Evolutionary conservation across 2,797 vertebrate species (phyloP).

Genomic region (Carduelis carduelis): DNA sequence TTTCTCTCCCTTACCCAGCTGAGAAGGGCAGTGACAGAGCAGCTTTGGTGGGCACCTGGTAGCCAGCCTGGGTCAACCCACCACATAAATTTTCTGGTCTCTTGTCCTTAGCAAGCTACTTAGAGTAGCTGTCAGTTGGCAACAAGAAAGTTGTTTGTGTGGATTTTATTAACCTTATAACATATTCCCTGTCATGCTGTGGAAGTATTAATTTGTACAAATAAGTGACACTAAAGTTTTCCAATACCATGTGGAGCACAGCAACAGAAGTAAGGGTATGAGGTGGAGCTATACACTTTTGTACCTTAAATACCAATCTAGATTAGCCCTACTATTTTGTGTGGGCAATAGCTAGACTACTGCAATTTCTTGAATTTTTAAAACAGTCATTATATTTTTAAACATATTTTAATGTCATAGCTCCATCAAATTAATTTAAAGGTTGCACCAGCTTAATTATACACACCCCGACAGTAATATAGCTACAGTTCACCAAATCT

Average conservation of each 20-base stretch:
- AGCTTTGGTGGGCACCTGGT: neutral
- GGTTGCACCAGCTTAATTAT: neutral
- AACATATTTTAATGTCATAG: neutral
- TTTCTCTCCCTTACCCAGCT: neutral
- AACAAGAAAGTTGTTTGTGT: neutral
- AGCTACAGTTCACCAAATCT: neutral
- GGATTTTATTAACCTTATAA: neutral
- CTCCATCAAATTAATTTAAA: neutral
- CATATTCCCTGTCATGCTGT: neutral
- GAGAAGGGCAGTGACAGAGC: neutral
- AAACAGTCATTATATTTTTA: neutral
- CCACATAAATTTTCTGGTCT: neutral
- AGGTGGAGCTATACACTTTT: neutral
- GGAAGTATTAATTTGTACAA: neutral
- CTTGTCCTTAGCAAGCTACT: neutral
- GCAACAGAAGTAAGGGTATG: neutral
- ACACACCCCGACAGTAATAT: fast-evolving
- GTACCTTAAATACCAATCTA: neutral
- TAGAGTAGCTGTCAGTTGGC: neutral
- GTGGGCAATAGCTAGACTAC: neutral
- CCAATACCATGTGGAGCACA: neutral
- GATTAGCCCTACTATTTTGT: neutral
- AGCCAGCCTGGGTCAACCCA: neutral
- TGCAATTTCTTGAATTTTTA: neutral
- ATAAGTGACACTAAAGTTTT: neutral